These are phyloP conservation scores for Drosophila subpulchrella DNA, from an alignment of 1,140 invertebrate species.

Conservation along the genomic window DNA sequence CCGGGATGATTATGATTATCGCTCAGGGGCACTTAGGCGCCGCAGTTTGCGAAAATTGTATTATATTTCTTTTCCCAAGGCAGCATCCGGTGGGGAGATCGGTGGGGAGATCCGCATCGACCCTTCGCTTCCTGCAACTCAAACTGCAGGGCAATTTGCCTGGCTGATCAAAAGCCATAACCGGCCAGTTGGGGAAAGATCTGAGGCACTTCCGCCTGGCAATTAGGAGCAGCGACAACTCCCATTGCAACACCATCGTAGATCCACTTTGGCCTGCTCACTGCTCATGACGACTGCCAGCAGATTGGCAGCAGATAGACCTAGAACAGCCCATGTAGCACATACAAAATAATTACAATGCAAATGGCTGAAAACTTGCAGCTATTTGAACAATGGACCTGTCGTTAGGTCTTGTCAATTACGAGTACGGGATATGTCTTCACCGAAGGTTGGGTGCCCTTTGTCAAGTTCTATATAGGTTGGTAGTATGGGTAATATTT, in stretches of 20 bases:
- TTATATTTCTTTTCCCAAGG: constrained; percentile 57
- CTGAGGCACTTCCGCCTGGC: constrained; percentile 44
- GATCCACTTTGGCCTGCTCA: constrained; percentile 10
- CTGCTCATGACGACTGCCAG: constrained; percentile 45
- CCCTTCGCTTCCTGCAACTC: constrained; percentile 10
- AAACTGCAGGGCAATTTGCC: constrained; percentile 19
- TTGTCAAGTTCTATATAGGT: not conserved
- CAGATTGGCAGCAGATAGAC: constrained; percentile 21
- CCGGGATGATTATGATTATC: constrained; percentile 57
- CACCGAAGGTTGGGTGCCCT: constrained; percentile 15
- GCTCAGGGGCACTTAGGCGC: constrained; percentile 50
- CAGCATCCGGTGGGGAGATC: constrained; percentile 42
- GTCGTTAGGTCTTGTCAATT: constrained; percentile 72
- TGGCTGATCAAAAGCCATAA: constrained; percentile 26
- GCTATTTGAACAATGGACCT: constrained; percentile 69
- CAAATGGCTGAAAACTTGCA: constrained; percentile 77
- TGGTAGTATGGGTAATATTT: not conserved
- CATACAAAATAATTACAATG: constrained; percentile 60
- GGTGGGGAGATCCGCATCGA: not conserved
- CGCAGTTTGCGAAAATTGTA: constrained; percentile 45
- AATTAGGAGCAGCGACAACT: constrained; percentile 49
- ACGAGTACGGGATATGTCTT: not conserved
- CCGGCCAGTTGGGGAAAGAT: constrained; percentile 16
- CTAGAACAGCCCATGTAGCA: constrained; percentile 5
- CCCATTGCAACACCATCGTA: constrained; percentile 1